Conservation (phyloP, 2,888 invertebrate genomes). For the Furcula furcula region DNA sequence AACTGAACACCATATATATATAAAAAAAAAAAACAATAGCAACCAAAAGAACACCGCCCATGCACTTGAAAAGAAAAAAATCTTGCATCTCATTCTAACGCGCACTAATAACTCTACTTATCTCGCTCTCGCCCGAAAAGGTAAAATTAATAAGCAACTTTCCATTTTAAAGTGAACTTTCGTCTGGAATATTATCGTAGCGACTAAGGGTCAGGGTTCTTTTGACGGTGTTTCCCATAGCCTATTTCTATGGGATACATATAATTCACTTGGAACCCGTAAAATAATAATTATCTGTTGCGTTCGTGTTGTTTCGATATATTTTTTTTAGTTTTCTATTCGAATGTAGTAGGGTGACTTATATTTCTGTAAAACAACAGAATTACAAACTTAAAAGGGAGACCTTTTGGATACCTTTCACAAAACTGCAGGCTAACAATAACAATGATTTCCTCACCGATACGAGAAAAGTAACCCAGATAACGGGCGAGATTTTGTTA, state of each 20-base stretch:
- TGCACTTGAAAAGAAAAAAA: slow-evolving; percentile 48
- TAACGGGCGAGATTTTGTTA: no score
- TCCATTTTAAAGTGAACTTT: slow-evolving; percentile 40
- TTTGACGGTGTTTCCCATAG: slow-evolving; percentile 19
- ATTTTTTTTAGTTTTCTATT: slow-evolving; percentile 39
- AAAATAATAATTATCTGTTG: slow-evolving; percentile 73
- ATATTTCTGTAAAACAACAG: no score
- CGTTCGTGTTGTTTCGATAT: slow-evolving; percentile 48
- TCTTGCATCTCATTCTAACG: slow-evolving; percentile 41
- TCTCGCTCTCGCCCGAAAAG: slow-evolving; percentile 43
- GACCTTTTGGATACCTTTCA: no score
- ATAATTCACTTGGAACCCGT: slow-evolving; percentile 66
- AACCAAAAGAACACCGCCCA: slow-evolving; percentile 58
- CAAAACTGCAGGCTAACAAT: no score
- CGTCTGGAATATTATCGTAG: not conserved
- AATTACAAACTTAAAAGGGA: no score
- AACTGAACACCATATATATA: slow-evolving; percentile 40
- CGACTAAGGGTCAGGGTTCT: slow-evolving; percentile 1
- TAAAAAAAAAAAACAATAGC: slow-evolving; percentile 48
- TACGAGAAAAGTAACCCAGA: no score
- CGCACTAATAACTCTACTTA: slow-evolving; percentile 43
- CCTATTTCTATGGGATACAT: slow-evolving; percentile 29
- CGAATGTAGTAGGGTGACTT: slow-evolving; percentile 36
- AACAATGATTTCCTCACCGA: no score
- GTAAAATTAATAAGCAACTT: slow-evolving; percentile 57